Conservation (phyloP, 2,888 invertebrate species). For the Mycalesis mineus region DNA sequence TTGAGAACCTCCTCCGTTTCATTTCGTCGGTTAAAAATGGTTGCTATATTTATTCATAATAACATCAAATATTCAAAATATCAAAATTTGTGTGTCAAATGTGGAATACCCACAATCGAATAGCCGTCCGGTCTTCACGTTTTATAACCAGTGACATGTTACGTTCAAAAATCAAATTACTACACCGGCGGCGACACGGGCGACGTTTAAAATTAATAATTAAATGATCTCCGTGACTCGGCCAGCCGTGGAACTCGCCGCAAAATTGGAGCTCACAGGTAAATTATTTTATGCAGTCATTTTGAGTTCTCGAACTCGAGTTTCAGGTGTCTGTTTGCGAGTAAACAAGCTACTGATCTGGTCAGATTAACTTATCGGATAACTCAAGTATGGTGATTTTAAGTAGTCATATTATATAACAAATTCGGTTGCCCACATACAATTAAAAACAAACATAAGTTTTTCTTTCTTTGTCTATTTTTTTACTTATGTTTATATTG, state of each 20-base stretch:
- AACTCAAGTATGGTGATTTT: neutral
- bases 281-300: conserved; percentile 3
- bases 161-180: conserved; percentile 37
- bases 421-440: too few relatives aligned
- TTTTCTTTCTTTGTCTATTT: too few relatives aligned
- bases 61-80: too few relatives aligned
- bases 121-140: conserved; percentile 25
- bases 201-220: conserved; percentile 38
- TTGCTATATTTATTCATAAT: too few relatives aligned
- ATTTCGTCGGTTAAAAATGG: too few relatives aligned
- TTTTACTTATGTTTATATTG: too few relatives aligned
- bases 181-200: conserved; percentile 27
- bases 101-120: conserved; percentile 26
- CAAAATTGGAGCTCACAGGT: neutral
- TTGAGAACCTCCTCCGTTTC: too few relatives aligned
- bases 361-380: too few relatives aligned
- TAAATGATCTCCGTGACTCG: conserved; percentile 34
- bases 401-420: too few relatives aligned
- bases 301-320: neutral
- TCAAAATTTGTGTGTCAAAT: too few relatives aligned
- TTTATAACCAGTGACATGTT: conserved; percentile 32
- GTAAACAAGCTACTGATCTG: neutral
- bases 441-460: too few relatives aligned
- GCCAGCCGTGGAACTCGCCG: neutral
- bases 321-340: neutral